phyloP scores from a whole-genome alignment of 1,140 invertebrate genomes.

The Drosophila ohnishii region DNA sequence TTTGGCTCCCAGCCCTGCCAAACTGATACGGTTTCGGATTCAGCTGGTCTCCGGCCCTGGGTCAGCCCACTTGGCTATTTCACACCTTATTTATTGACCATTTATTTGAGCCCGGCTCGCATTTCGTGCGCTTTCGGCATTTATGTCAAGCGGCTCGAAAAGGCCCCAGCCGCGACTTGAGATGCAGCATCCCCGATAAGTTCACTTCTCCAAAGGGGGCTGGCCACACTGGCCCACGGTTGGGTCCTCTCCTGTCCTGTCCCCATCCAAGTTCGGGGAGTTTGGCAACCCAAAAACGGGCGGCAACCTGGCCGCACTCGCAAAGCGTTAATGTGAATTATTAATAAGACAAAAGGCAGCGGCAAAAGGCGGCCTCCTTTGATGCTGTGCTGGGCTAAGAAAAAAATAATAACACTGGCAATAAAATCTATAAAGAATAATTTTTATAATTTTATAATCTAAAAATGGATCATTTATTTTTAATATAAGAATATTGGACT shows the following conservation, averaged over 20 bases:
- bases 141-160: conserved; percentile 60
- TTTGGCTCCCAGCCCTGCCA: not conserved
- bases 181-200: conserved; percentile 61
- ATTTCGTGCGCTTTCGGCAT: conserved; percentile 81
- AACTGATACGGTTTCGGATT: conserved; percentile 16
- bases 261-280: not conserved
- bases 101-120: conserved; percentile 39
- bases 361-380: conserved; percentile 70
- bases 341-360: conserved; percentile 83
- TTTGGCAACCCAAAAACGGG: conserved; percentile 45
- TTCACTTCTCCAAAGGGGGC: conserved; percentile 52
- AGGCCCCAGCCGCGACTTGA: conserved; percentile 10
- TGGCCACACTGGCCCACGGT: conserved; percentile 62
- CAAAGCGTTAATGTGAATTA: conserved; percentile 83
- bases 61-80: conserved; percentile 73
- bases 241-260: conserved; percentile 5
- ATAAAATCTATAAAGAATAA: not conserved
- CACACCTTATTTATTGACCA: conserved; percentile 82
- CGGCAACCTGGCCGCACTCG: conserved; percentile 76
- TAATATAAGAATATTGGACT: too few relatives aligned
- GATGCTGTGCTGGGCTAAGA: conserved; percentile 39
- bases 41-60: conserved; percentile 16
- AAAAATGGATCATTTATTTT: too few relatives aligned
- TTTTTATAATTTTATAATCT: not conserved
- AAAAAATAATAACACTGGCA: conserved; percentile 29